Conservation (phyloP, 2,797 vertebrate genomes). For the Danio aesculapii region DNA sequence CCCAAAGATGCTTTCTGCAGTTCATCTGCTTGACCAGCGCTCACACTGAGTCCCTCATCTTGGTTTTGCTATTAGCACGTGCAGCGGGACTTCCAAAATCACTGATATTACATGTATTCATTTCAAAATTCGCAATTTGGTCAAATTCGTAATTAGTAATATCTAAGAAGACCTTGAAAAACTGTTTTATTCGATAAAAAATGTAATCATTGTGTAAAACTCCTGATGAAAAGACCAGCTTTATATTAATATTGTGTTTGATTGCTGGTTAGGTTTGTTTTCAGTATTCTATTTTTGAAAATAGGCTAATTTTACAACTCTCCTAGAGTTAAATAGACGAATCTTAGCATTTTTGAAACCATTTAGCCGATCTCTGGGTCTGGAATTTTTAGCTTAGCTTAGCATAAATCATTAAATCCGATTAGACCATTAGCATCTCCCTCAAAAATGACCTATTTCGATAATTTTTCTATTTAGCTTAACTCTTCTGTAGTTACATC, state of each 20-base stretch:
- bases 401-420: too few relatives aligned
- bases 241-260: neutral
- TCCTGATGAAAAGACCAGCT: conserved; percentile 18
- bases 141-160: neutral
- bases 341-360: too few relatives aligned
- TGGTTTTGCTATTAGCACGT: conserved; percentile 20
- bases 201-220: neutral
- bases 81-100: neutral
- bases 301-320: too few relatives aligned
- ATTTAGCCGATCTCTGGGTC: too few relatives aligned
- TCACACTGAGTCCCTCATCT: conserved; percentile 23
- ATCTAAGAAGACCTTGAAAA: neutral
- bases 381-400: too few relatives aligned
- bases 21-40: conserved; percentile 27
- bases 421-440: too few relatives aligned
- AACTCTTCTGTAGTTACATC: too few relatives aligned
- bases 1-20: conserved; percentile 47
- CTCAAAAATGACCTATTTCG: too few relatives aligned
- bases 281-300: too few relatives aligned
- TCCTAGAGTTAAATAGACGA: too few relatives aligned
- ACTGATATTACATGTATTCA: neutral
- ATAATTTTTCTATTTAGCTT: too few relatives aligned
- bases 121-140: neutral
- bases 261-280: neutral
- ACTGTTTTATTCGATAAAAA: neutral